phyloP scores from a whole-genome alignment of 2,888 invertebrate genomes.

The Fragum whitleyi region DNA sequence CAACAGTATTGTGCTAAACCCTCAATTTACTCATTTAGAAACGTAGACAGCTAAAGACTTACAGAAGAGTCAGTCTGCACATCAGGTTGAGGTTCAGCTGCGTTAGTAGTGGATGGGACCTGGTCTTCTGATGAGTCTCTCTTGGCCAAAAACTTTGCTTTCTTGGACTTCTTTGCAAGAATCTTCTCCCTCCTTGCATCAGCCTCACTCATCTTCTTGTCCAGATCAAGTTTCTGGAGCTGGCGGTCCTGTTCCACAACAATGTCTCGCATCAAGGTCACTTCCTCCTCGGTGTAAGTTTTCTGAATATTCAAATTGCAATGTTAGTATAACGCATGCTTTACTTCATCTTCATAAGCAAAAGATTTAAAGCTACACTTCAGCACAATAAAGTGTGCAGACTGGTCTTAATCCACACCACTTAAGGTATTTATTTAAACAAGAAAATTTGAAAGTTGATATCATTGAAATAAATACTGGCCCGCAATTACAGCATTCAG shows the following conservation, averaged over 20 bases:
- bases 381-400: too few species aligned
- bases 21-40: too few species aligned
- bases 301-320: background rate
- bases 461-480: too few species aligned
- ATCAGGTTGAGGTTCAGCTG: background rate
- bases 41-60: background rate
- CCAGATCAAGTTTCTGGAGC: background rate
- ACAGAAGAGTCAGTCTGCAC: background rate
- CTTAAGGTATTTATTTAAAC: too few species aligned
- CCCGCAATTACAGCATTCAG: too few species aligned
- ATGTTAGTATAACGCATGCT: too few species aligned
- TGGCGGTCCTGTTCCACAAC: background rate
- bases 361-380: too few species aligned
- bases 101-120: background rate
- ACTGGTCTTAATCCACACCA: too few species aligned
- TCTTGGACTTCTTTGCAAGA: background rate
- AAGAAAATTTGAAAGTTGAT: too few species aligned
- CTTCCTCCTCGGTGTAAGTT: background rate
- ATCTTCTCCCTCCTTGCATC: background rate
- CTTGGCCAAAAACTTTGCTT: background rate
- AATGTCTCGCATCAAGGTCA: background rate
- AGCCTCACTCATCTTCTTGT: conserved; percentile 1
- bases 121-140: background rate
- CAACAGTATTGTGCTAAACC: too few species aligned
- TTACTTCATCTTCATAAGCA: too few species aligned